Conservation (phyloP, 2,113 vertebrate genomes). For the Anser cygnoides region DNA sequence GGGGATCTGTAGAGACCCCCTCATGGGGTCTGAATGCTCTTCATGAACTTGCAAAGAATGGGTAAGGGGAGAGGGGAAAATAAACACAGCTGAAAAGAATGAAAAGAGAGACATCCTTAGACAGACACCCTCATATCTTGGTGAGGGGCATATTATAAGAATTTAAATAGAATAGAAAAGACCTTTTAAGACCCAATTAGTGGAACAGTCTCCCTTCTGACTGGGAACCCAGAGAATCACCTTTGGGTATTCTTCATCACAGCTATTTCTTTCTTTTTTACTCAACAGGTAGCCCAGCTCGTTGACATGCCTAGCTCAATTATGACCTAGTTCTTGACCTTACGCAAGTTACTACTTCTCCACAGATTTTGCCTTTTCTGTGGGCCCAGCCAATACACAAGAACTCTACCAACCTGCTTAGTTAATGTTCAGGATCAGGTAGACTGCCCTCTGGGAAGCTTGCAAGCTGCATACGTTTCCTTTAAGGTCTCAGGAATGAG, state of each 20-base stretch:
- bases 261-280: not conserved
- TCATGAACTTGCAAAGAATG: slow-evolving; percentile 59
- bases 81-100: slow-evolving; percentile 23
- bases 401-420: not conserved
- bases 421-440: not conserved
- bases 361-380: not conserved
- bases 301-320: not conserved
- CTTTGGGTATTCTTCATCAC: not conserved
- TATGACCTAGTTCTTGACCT: slow-evolving; percentile 3
- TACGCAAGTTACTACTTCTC: not conserved
- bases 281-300: slow-evolving; percentile 2
- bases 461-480: not conserved
- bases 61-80: slow-evolving; percentile 20
- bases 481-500: not conserved
- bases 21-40: slow-evolving; percentile 63
- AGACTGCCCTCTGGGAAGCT: not conserved
- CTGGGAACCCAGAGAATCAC: not conserved
- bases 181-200: slow-evolving; percentile 62
- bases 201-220: slow-evolving; percentile 29
- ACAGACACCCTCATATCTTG: slow-evolving; percentile 38
- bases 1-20: slow-evolving; percentile 70
- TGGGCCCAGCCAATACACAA: not conserved
- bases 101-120: slow-evolving; percentile 43
- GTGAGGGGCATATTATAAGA: slow-evolving; percentile 52
- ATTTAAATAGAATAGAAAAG: slow-evolving; percentile 58